These are phyloP conservation scores for Coenonympha glycerion DNA, from an alignment of 2,888 invertebrate species.

Conservation along the genomic window DNA sequence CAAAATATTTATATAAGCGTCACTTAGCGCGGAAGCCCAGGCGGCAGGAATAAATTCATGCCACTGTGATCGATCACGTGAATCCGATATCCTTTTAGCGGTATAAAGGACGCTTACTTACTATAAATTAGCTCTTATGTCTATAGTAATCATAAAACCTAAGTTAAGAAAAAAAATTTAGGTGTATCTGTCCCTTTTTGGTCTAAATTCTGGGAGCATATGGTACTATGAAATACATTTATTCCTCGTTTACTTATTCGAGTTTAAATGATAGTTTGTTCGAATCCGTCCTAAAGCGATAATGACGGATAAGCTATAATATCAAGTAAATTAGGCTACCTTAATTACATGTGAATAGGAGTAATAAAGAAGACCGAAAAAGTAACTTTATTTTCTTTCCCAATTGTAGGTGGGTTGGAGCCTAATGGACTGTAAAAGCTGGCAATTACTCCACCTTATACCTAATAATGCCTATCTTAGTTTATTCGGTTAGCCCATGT, in stretches of 20 bases:
- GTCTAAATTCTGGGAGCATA: too few species aligned
- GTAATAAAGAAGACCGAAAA: neutral
- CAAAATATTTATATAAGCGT: conserved; percentile 1
- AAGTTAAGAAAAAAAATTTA: neutral
- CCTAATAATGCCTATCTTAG: conserved; percentile 5
- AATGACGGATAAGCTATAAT: too few species aligned
- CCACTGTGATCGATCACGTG: conserved; percentile 15
- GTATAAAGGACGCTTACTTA: neutral
- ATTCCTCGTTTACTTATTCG: too few species aligned
- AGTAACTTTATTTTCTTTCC: neutral
- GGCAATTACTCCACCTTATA: conserved; percentile 5
- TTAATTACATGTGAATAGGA: neutral
- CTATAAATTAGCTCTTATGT: neutral
- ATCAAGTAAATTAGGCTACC: neutral
- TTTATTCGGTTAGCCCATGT: neutral
- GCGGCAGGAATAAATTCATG: conserved; percentile 17
- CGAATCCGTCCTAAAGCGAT: too few species aligned
- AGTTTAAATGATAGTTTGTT: too few species aligned
- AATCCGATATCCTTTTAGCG: conserved; percentile 5
- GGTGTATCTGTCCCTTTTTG: too few species aligned
- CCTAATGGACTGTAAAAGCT: conserved; percentile 2
- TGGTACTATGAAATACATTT: too few species aligned
- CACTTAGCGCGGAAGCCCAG: conserved; percentile 2
- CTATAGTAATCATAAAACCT: neutral
- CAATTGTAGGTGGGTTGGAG: neutral